A percentile compares a stretch with the other conserved stretches of the same genome.
These are phyloP conservation scores for Holcopasites calliopsidis DNA, from an alignment of 1,140 invertebrate species.

Conservation along the genomic window DNA sequence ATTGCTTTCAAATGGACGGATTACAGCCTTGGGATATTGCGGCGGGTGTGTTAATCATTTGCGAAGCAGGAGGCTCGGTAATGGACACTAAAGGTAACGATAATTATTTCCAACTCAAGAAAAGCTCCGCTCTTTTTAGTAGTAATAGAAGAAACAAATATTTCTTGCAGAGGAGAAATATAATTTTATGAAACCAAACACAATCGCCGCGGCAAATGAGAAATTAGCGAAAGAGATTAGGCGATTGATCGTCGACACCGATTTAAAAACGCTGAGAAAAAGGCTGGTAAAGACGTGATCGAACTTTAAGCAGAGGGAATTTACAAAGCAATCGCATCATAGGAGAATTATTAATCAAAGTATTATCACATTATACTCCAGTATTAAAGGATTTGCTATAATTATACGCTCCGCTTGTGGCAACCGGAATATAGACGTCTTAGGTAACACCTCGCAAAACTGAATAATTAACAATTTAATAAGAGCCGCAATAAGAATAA, in stretches of 20 bases:
- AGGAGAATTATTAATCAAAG: too few species aligned
- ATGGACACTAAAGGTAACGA: constrained; percentile 82
- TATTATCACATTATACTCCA: background rate
- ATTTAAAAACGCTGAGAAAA: constrained; percentile 64
- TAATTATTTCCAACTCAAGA: background rate
- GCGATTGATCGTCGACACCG: constrained; percentile 74
- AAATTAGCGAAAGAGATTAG: constrained; percentile 80
- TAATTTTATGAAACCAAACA: constrained; percentile 83
- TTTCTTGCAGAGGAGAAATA: constrained; percentile 80
- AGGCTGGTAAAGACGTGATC: constrained; percentile 50
- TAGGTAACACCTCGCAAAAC: background rate
- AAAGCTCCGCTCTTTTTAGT: too few species aligned
- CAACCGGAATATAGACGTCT: background rate
- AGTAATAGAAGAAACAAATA: background rate
- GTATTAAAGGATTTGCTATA: too few species aligned
- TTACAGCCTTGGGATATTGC: constrained; percentile 86
- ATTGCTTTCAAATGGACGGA: constrained; percentile 85
- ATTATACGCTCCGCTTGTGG: too few species aligned
- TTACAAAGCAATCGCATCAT: too few species aligned
- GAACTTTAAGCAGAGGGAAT: background rate
- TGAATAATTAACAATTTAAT: constrained; percentile 5
- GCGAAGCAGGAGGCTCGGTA: constrained; percentile 88
- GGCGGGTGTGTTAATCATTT: constrained; percentile 84
- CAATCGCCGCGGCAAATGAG: constrained; percentile 81
- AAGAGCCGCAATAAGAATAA: background rate